Conservation (phyloP, 2,113 vertebrate genomes). For the Syrmaticus mikado region DNA sequence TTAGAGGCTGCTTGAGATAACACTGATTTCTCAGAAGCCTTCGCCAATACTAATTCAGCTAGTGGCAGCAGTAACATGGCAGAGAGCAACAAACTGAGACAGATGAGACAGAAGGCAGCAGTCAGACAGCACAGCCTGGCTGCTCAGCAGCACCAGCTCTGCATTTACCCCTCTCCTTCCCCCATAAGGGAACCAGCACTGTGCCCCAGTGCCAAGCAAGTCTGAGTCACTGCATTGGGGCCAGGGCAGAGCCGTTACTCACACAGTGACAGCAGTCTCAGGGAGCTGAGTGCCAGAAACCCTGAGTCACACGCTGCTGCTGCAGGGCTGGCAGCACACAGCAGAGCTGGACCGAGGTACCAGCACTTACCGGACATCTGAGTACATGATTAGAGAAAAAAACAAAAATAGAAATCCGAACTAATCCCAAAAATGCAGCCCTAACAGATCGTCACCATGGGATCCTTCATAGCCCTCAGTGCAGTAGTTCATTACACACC, state of each 20-base stretch:
- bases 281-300: constrained; percentile 17
- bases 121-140: not conserved
- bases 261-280: constrained; percentile 26
- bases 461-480: not conserved
- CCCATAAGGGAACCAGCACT: not conserved
- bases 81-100: not conserved
- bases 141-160: not conserved
- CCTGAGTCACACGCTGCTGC: constrained; percentile 19
- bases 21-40: not conserved
- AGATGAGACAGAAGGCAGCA: not conserved
- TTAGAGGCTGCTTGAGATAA: not conserved
- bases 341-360: not conserved
- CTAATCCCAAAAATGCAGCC: not conserved
- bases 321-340: not conserved
- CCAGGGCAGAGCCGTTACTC: constrained; percentile 51
- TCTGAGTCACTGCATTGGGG: constrained; percentile 32
- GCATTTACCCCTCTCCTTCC: not conserved
- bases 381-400: not conserved
- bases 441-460: not conserved
- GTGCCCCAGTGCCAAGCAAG: not conserved
- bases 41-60: not conserved
- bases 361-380: not conserved
- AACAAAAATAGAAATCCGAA: not conserved
- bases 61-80: not conserved
- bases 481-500: not conserved